A percentile compares a stretch with the other conserved stretches of the same genome.
These are phyloP conservation scores for Odocoileus hemionus DNA, from an alignment of 2,113 vertebrate species.

Conservation along the genomic window DNA sequence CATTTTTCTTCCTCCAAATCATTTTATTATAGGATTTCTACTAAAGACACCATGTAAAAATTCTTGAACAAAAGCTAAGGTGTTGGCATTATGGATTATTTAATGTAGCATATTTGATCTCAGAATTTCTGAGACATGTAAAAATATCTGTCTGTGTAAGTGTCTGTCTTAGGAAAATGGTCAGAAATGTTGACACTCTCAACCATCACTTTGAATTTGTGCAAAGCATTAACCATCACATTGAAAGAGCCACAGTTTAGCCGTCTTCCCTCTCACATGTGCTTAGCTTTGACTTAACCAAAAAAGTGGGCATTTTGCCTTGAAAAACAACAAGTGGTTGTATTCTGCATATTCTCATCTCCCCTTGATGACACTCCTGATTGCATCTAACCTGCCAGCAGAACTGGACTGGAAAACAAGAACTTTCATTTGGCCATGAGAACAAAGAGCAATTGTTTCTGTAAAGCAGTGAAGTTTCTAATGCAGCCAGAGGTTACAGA, in stretches of 20 bases:
- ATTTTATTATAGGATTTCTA: not conserved
- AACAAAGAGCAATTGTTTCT: conserved; percentile 63
- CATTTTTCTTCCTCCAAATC: not conserved
- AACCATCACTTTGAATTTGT: conserved; percentile 36
- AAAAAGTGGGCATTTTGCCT: conserved; percentile 61
- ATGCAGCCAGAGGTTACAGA: conserved; percentile 50
- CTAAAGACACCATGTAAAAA: not conserved
- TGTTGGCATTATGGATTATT: not conserved
- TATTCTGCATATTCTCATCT: conserved; percentile 55
- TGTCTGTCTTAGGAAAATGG: conserved; percentile 18
- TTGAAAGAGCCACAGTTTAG: not conserved
- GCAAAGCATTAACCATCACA: not conserved
- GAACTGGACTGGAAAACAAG: conserved; percentile 59
- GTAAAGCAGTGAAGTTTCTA: conserved; percentile 60
- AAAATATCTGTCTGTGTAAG: conserved; percentile 3
- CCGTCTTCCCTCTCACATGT: conserved; percentile 46
- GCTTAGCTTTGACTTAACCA: conserved; percentile 52
- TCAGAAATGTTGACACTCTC: conserved; percentile 8
- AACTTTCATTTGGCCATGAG: conserved; percentile 39
- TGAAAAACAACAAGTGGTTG: conserved; percentile 59
- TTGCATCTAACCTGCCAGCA: conserved; percentile 68
- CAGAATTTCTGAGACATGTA: not conserved
- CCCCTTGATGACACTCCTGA: conserved; percentile 62
- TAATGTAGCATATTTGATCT: not conserved
- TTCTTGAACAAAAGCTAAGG: not conserved